phyloP scores from a whole-genome alignment of 1,140 invertebrate genomes.

The Dendrolimus kikuchii region DNA sequence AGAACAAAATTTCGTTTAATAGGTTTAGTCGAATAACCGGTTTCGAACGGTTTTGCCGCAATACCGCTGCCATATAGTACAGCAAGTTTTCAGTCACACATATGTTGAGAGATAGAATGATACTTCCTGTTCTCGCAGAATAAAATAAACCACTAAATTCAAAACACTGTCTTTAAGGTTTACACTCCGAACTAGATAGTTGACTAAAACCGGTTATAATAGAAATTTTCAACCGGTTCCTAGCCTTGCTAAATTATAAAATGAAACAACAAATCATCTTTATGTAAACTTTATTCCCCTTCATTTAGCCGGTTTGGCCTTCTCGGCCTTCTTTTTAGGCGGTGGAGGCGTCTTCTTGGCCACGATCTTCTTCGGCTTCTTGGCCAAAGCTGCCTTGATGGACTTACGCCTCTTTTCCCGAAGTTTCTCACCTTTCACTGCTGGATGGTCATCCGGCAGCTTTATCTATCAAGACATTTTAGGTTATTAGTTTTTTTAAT shows the following conservation, averaged over 20 bases:
- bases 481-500: slow-evolving; percentile 1
- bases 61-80: no score
- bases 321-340: slow-evolving; percentile 38
- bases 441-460: slow-evolving; percentile 64
- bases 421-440: slow-evolving; percentile 69
- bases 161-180: no score
- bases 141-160: no score
- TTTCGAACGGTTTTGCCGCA: no score
- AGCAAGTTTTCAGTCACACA: no score
- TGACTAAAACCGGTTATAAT: no score
- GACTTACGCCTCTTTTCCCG: slow-evolving; percentile 69
- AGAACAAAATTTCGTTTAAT: no score
- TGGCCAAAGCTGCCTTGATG: slow-evolving; percentile 70
- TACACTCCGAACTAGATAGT: no score
- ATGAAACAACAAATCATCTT: not conserved
- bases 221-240: no score
- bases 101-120: no score
- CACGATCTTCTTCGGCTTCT: slow-evolving; percentile 69
- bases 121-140: no score
- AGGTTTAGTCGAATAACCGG: no score
- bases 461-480: slow-evolving; percentile 63
- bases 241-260: not conserved
- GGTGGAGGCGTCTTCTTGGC: slow-evolving; percentile 53
- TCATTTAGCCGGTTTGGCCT: slow-evolving; percentile 21
- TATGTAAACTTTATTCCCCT: slow-evolving; percentile 5